Evolutionary conservation across 2,113 vertebrate genomes (phyloP), one percentile per base, ranked within the genome.

Genomic region (Menura novaehollandiae): DNA sequence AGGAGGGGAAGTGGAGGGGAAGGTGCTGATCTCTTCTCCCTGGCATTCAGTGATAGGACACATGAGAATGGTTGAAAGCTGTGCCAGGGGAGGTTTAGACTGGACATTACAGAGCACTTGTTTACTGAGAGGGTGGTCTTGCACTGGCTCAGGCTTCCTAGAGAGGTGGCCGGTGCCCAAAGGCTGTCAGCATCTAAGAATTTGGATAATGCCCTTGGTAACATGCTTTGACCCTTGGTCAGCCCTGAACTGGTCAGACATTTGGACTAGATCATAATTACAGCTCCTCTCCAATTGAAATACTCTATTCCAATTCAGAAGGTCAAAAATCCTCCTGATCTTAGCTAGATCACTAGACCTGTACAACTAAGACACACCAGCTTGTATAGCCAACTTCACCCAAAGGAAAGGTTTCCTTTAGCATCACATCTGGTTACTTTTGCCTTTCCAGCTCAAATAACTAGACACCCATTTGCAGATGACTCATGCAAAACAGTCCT

Each of bases 81-180:
- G 17, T 58, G 43, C 26, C 35, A 66, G 59, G 12, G 10, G 9
- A 73, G 26, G 8, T 21, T 56, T 43, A 49, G 30, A 27, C 9
- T 43, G 27, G 32, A 44, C 22, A 44, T 28, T 27, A 51, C 8
- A 19, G 37, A 73, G 15, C 15, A 58, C 27, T 73, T 56, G 4
- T 79, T 83, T 56, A 46, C 8, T 3, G 1, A 71, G 28, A 86
- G 8, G 17, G 9, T 66, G 41, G 30, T 47, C 20, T 43, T 56
- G 49, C 47, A 49, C 21, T 49, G 14, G 11, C 39, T 67, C 11
- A 67, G 58, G 23, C 39, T 67, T 75, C 52, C 58, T 53, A 72
- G 32, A 80, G 21, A 84, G 7, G 8, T 35, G 44, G 32, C 32
- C 0, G 0, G 43, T 58, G 9, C 4, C 10, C 37, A 20, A 43